Evolutionary conservation across 2,888 invertebrate genomes (phyloP), one percentile per base, ranked within the genome.

Genomic region (Drosophila hawaiiensis): DNA sequence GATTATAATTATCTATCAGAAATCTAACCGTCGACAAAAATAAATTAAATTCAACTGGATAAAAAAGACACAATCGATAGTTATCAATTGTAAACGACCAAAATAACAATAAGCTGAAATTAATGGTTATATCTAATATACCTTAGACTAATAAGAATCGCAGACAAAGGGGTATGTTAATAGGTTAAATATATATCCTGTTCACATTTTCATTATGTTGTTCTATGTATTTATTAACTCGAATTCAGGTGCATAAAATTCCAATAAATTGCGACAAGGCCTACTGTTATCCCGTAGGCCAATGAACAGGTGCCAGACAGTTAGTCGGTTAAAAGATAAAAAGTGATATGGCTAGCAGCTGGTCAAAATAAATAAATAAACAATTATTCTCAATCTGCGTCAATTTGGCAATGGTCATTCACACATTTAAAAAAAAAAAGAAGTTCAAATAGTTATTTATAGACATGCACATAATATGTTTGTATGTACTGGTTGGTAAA

Each of bases 341-440:
- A 70, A 47, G 79, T 52, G 68, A 55, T n/a, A 35, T 9, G 9
- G 10, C 35, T 12, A 41, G 53, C 29, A 62, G 39, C 31, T 35
- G 25, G 16, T 16, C 41, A 47, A 31, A 25, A 58, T 6, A 49
- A 56, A 43, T 33, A 43, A 47, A 43, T 66, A 58, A 53, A 68
- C 83, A 82, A 88, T 88, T 80, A 85, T 73, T 74, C 73, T 84
- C 76, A 85, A 86, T 90, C 73, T 72, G 83, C 65, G 85, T 68
- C 85, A 78, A 90, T 85, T 86, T 88, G 89, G 72, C 73, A 75
- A 78, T 65, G 75, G 60, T 69, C 59, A 70, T 70, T 68, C 43
- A 71, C 71, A 56, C 65, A 89, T 86, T 72, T n/a, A 73, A 4
- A 35, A 82, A 82, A 61, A 33, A 62, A 43, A 68, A 39, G 50